These are phyloP conservation scores for Eupsilia transversa DNA, from an alignment of 2,888 invertebrate genomes.

Conservation along the genomic window DNA sequence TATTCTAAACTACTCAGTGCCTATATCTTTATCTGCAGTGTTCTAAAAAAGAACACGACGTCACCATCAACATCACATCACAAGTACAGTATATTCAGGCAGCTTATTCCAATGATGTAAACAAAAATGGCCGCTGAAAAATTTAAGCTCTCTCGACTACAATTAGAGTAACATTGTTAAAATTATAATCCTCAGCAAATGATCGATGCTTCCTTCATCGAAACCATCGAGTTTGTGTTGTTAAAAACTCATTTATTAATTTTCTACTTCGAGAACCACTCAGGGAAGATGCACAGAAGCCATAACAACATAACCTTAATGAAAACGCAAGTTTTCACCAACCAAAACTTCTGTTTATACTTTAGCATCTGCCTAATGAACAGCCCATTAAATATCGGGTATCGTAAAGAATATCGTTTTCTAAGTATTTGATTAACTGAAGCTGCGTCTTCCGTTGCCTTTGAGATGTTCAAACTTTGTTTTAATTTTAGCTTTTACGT, in stretches of 20 bases:
- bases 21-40: background rate
- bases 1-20: background rate
- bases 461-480: constrained; percentile 49
- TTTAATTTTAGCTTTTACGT: constrained; percentile 32
- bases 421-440: constrained; percentile 55
- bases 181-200: background rate
- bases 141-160: background rate
- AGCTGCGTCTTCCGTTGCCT: constrained; percentile 45
- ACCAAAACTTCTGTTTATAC: constrained; percentile 52
- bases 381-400: constrained; percentile 60
- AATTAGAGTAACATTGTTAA: background rate
- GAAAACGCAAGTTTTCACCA: constrained; percentile 13
- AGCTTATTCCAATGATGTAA: background rate
- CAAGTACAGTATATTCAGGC: background rate
- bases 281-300: background rate
- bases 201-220: background rate
- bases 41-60: background rate
- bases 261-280: background rate
- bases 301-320: constrained; percentile 12
- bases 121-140: background rate
- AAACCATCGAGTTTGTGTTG: background rate
- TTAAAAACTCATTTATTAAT: background rate
- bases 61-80: background rate
- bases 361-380: constrained; percentile 44
- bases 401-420: constrained; percentile 60